Evolutionary conservation across 2,797 vertebrate genomes (phyloP).

Genomic region (Pangasius djambal): DNA sequence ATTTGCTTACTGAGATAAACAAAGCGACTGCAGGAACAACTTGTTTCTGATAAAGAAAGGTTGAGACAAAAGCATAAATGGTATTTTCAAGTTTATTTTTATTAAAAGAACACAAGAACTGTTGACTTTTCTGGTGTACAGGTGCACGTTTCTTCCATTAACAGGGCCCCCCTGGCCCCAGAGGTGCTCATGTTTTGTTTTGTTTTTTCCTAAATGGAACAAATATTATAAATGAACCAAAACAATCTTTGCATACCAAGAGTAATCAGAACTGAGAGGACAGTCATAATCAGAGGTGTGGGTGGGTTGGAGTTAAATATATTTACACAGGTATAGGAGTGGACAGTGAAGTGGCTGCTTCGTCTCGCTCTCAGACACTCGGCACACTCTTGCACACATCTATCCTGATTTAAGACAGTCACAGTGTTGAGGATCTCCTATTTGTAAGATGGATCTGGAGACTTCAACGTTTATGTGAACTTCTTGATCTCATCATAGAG

Average conservation of each 20-base stretch:
- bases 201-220: constrained; percentile 12
- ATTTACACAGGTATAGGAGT: constrained; percentile 64
- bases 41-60: not conserved
- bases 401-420: constrained; percentile 75
- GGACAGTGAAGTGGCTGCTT: constrained; percentile 32
- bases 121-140: constrained; percentile 49
- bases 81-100: constrained; percentile 70
- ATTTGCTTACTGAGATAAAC: not conserved
- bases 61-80: not conserved
- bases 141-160: not conserved
- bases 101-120: constrained; percentile 72
- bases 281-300: constrained; percentile 28
- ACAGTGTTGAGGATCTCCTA: constrained; percentile 66
- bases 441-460: constrained; percentile 52
- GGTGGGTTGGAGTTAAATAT: constrained; percentile 56
- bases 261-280: constrained; percentile 34
- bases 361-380: constrained; percentile 30
- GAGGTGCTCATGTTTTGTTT: not conserved
- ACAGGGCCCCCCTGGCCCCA: not conserved
- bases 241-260: not conserved
- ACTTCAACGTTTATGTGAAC: constrained; percentile 76
- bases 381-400: constrained; percentile 33
- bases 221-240: constrained; percentile 32
- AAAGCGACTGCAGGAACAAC: not conserved
- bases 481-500: constrained; percentile 99